Evolutionary conservation across 2,113 vertebrate genomes (phyloP).

Genomic region (Chitala chitala): DNA sequence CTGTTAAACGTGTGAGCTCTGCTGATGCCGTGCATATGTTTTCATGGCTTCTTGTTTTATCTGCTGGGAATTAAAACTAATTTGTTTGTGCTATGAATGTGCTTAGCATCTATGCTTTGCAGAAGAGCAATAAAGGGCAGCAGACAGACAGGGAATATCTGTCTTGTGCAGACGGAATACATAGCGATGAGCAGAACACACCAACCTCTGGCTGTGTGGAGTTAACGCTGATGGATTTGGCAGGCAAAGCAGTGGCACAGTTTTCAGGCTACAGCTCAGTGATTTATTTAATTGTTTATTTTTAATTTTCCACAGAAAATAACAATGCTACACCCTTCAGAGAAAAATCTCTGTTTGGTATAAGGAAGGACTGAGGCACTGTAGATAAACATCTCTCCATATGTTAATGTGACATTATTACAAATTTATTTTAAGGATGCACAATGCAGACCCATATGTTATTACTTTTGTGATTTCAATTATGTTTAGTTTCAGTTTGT

Average conservation of each 20-base stretch:
- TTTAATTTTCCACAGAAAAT: background rate
- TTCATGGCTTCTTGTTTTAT: background rate
- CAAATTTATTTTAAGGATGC: constrained; percentile 2
- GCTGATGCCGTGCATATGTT: background rate
- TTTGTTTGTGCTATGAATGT: constrained; percentile 6
- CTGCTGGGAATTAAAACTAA: background rate
- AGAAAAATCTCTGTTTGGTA: constrained; percentile 5
- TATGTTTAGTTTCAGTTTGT: no score
- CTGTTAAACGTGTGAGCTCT: background rate
- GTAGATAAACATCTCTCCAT: background rate
- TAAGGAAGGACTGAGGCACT: background rate
- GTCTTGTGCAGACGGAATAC: background rate
- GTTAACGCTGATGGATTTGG: background rate
- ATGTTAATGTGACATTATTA: constrained; percentile 2
- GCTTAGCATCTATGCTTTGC: background rate
- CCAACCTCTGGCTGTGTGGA: constrained; percentile 6
- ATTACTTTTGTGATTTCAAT: background rate
- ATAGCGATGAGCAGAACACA: background rate
- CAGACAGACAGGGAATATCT: background rate
- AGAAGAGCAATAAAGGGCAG: background rate
- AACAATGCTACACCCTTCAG: background rate
- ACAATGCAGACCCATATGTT: background rate
- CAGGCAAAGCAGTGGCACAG: background rate
- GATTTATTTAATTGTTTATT: no score
- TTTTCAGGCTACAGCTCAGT: no score